Evolutionary conservation across 2,797 vertebrate genomes (phyloP).

Genomic region (Microctenopoma stevenorrisi): DNA sequence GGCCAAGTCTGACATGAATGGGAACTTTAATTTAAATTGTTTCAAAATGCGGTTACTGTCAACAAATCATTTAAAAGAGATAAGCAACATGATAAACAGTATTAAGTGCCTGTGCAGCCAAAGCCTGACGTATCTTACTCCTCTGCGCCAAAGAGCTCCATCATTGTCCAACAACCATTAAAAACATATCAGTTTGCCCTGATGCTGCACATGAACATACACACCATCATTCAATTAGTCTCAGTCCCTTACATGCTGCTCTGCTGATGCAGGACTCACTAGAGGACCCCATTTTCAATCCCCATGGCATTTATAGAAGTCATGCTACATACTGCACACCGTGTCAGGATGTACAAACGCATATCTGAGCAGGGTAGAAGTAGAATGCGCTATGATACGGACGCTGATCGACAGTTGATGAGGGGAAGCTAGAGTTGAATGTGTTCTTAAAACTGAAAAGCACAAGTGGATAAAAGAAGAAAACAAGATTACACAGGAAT

Average conservation of each 20-base stretch:
- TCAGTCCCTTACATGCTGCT: background rate
- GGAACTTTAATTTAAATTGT: background rate
- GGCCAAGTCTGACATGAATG: background rate
- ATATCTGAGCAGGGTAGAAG: background rate
- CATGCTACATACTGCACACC: no score
- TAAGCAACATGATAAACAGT: background rate
- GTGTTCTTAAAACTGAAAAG: conserved; percentile 11
- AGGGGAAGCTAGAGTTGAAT: background rate
- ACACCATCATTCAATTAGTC: background rate
- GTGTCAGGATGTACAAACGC: no score
- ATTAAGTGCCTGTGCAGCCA: background rate
- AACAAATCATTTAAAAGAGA: background rate
- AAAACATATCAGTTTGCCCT: background rate
- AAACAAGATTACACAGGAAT: conserved; percentile 16
- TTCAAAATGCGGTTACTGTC: background rate
- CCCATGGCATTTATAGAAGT: no score
- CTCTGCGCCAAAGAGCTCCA: background rate
- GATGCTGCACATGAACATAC: background rate
- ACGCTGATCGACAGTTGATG: background rate
- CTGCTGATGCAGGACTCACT: background rate
- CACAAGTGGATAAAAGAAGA: conserved; percentile 15
- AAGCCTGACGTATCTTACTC: background rate
- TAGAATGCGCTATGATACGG: background rate
- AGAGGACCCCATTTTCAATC: no score
- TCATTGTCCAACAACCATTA: background rate